Evolutionary conservation across 2,113 vertebrate species (phyloP).

Genomic region (Anarrhichthys ocellatus): DNA sequence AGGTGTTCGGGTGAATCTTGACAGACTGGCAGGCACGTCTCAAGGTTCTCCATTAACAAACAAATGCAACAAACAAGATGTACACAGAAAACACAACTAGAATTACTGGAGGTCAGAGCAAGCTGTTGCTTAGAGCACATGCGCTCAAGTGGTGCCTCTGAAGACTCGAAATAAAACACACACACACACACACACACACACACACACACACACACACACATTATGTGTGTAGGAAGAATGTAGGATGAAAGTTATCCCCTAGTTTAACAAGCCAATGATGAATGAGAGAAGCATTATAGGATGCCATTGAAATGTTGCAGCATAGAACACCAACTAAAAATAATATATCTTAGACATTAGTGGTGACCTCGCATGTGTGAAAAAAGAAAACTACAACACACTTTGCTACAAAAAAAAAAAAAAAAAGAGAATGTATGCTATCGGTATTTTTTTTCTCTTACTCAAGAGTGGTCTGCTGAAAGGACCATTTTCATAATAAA

Average conservation of each 20-base stretch:
- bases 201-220: background rate
- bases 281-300: background rate
- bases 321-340: background rate
- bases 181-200: background rate
- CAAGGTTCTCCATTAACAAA: slow-evolving; percentile 2
- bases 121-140: slow-evolving; percentile 3
- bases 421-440: background rate
- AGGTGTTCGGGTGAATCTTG: background rate
- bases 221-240: background rate
- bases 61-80: background rate
- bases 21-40: background rate
- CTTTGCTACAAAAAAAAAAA: background rate
- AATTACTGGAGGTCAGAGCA: background rate
- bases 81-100: background rate
- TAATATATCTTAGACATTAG: background rate
- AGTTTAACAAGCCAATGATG: background rate
- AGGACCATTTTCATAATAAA: background rate
- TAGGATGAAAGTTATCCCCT: background rate
- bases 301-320: background rate
- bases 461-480: slow-evolving; percentile 2
- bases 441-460: background rate
- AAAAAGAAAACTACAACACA: background rate
- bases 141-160: background rate
- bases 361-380: background rate
- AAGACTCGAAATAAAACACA: background rate